Percentiles rank a stretch among this genome's conserved stretches.
Conservation (phyloP, 1,140 invertebrate genomes). For the Anastatus disparis region DNA sequence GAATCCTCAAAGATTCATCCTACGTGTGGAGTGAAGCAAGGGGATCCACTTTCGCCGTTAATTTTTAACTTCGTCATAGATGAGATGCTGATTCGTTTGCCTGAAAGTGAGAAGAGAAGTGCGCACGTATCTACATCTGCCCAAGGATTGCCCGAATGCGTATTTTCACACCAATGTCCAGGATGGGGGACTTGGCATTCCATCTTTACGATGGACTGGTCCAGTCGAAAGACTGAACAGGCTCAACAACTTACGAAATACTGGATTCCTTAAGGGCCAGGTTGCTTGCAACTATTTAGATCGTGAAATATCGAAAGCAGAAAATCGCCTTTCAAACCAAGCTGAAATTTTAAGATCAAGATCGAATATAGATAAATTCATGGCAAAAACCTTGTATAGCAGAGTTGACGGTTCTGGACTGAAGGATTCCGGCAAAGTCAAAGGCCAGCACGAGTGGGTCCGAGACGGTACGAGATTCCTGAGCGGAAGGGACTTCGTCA, state of each 20-base stretch:
- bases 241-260: too few species aligned
- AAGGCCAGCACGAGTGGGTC: background rate
- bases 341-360: too few species aligned
- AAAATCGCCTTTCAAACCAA: too few species aligned
- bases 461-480: background rate
- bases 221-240: too few species aligned
- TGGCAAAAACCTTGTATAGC: too few species aligned
- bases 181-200: background rate
- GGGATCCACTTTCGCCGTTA: constrained; percentile 49
- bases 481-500: constrained; percentile 39
- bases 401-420: constrained; percentile 10
- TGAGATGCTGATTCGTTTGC: constrained; percentile 41
- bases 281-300: too few species aligned
- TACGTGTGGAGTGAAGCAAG: constrained; percentile 49
- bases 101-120: too few species aligned
- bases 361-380: too few species aligned
- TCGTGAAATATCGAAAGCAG: too few species aligned
- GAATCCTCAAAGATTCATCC: constrained; percentile 19
- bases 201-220: too few species aligned
- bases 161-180: background rate
- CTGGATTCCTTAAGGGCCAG: too few species aligned
- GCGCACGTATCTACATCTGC: background rate
- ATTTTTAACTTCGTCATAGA: constrained; percentile 54
- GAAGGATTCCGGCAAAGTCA: background rate
- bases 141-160: background rate